A percentile compares a stretch with the other conserved stretches of the same genome.
phyloP scores from a whole-genome alignment of 1,140 invertebrate genomes.

The Zaprionus inermis region DNA sequence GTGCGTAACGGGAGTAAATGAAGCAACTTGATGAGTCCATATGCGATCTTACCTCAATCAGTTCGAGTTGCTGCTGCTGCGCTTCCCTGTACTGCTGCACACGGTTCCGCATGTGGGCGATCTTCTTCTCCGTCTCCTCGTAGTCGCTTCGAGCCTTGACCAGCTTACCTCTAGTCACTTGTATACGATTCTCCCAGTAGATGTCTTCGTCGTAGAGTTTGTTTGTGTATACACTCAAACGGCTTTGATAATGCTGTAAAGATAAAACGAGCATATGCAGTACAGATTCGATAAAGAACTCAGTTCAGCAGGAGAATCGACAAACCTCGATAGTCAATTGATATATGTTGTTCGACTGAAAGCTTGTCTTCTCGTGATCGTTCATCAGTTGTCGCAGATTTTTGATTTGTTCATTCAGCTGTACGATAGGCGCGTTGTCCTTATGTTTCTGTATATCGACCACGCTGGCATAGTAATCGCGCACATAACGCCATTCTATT shows the following conservation, averaged over 20 bases:
- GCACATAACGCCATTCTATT: conserved; percentile 42
- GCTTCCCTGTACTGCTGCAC: background rate
- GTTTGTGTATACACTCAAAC: background rate
- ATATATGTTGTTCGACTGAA: background rate
- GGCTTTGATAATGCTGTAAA: background rate
- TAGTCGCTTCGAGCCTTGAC: background rate
- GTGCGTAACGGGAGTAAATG: no score
- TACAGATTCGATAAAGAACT: background rate
- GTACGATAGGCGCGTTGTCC: background rate
- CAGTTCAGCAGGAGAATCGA: no score
- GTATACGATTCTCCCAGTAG: background rate
- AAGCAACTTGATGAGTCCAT: no score
- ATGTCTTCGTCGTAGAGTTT: background rate
- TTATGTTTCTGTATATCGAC: conserved; percentile 23
- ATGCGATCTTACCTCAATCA: background rate
- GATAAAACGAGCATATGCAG: no score
- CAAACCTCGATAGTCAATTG: conserved; percentile 1
- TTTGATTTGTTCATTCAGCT: conserved; percentile 11
- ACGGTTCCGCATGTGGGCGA: background rate
- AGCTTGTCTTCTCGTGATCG: background rate
- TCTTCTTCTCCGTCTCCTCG: background rate
- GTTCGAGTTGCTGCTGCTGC: background rate
- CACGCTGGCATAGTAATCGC: conserved; percentile 15
- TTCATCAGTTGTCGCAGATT: background rate
- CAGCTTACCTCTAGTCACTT: background rate